Evolutionary conservation across 1,140 invertebrate species (phyloP), one percentile per base, ranked within the genome.

Genomic region (Telenomus remus): DNA sequence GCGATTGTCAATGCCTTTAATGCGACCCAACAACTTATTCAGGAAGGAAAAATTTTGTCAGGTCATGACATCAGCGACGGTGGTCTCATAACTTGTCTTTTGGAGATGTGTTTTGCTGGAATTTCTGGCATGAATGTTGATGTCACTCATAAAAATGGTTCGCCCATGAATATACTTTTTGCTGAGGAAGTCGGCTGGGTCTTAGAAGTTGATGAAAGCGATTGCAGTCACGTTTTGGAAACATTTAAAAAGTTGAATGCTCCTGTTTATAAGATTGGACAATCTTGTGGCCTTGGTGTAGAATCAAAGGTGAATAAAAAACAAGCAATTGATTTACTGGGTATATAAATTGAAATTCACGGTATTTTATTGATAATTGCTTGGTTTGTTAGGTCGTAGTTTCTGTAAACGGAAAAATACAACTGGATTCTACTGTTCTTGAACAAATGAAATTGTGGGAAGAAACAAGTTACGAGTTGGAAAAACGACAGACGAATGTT

Each of bases 21-120:
- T 49, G 89, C 92, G 0, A 97, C 94, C 10, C 98, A 99, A 88
- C 87, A 91, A 68, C 86, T 98, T 27, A 91, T 99, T 11, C 89
- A 90, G 88, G 91, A 94, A 47, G 89, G 89, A 0, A 91, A 92
- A 81, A 83, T 98, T 7, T 84, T 94, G 11, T 91, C 97, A n/a
- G 97, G 97, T 1, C 98, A 99, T 85, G 98, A 99, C 87, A 90
- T 99, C 0, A 98, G 97, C 85, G 98, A 99, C 89, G 98, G 98
- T 39, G 98, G 98, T 16, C 86, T 99, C 4, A 89, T 99, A 33
- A 95, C 94, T 0, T 96, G 95, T 81, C 80, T 97, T 0, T 81
- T 99, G 35, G 98, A 99, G 89, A 99, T 99, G 97, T 93, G 94
- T 33, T 97, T 99, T 84, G 97, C 92, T 71, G 97, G 97, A 53